These are phyloP conservation scores for Lasioglossum villosulum DNA, from an alignment of 2,888 invertebrate genomes.

Conservation along the genomic window DNA sequence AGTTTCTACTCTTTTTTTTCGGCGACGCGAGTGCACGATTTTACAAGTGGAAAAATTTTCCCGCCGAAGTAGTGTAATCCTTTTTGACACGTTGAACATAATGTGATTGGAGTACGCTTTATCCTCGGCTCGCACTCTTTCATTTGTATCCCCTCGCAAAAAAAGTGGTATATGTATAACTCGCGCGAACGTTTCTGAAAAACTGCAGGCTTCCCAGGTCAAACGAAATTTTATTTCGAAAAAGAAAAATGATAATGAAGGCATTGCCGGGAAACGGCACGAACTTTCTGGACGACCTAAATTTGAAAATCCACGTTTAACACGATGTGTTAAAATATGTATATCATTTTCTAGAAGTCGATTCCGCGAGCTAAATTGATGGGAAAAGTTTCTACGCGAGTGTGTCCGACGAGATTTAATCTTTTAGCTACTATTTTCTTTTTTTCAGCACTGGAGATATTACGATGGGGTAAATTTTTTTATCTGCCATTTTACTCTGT, in stretches of 20 bases:
- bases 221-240: slow-evolving; percentile 1
- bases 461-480: background rate
- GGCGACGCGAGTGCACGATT: background rate
- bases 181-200: background rate
- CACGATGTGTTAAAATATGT: background rate
- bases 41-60: background rate
- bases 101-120: background rate
- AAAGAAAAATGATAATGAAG: background rate
- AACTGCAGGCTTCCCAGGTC: background rate
- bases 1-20: background rate
- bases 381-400: background rate
- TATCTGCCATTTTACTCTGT: background rate
- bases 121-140: background rate
- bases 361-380: background rate
- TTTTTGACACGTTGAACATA: slow-evolving; percentile 1
- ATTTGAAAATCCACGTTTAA: background rate
- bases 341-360: background rate
- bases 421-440: background rate
- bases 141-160: background rate
- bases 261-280: background rate
- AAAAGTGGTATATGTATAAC: background rate
- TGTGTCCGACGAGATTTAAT: background rate
- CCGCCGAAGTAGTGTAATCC: background rate
- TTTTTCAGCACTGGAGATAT: background rate
- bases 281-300: background rate